A percentile compares a stretch with the other conserved stretches of the same genome.
These are phyloP conservation scores for Goniozus legneri DNA, from an alignment of 1,140 invertebrate species.

Conservation along the genomic window DNA sequence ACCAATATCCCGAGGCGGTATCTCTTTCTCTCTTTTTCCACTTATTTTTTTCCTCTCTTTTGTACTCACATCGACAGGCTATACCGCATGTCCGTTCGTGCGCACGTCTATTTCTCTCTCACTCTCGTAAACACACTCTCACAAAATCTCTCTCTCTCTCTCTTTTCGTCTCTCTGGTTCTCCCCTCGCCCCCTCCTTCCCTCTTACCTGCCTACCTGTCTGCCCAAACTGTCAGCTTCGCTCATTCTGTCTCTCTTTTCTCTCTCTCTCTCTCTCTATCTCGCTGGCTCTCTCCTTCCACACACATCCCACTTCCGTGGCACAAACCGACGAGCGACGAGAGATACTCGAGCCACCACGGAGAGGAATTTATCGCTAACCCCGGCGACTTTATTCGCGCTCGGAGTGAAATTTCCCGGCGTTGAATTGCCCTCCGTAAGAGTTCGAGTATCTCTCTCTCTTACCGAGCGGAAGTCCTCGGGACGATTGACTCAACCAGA, in stretches of 20 bases:
- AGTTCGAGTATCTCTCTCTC: not conserved
- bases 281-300: not conserved
- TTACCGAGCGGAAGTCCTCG: not conserved
- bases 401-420: not conserved
- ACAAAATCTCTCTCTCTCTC: no score
- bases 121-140: no score
- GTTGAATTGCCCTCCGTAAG: not conserved
- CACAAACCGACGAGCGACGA: conserved; percentile 29
- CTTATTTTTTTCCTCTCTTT: no score
- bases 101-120: no score
- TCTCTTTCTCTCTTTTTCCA: no score
- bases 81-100: no score
- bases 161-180: no score
- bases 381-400: not conserved
- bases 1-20: no score
- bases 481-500: no score
- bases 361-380: no score
- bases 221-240: conserved; percentile 12
- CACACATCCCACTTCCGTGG: conserved; percentile 14
- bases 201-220: not conserved
- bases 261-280: conserved; percentile 1
- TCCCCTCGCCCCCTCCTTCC: conserved; percentile 1
- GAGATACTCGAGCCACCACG: no score
- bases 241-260: conserved; percentile 4
- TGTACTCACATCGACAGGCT: no score